These are phyloP conservation scores for Drosophila pseudotakahashii DNA, from an alignment of 2,888 invertebrate species.

Conservation along the genomic window DNA sequence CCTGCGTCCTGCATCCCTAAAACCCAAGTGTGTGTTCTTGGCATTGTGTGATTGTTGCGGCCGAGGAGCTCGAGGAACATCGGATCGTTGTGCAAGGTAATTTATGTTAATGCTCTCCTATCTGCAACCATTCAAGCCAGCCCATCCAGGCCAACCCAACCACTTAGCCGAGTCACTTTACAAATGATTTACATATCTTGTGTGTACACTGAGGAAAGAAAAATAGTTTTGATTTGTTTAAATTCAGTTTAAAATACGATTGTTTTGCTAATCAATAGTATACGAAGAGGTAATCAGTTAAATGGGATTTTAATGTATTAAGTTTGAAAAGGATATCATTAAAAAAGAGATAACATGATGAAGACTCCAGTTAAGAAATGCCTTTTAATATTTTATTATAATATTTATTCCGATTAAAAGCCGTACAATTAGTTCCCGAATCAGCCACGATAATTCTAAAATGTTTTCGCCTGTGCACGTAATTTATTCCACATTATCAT, in stretches of 20 bases:
- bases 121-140: constrained; percentile 53
- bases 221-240: too few species aligned
- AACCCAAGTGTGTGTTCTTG: constrained; percentile 30
- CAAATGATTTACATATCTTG: constrained; percentile 77
- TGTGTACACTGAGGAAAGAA: constrained; percentile 22
- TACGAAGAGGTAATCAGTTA: too few species aligned
- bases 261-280: too few species aligned
- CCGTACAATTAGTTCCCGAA: too few species aligned
- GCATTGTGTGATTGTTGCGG: constrained; percentile 51
- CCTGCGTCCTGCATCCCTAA: constrained; percentile 6
- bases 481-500: constrained; percentile 75
- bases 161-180: constrained; percentile 60
- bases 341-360: too few species aligned
- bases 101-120: constrained; percentile 76
- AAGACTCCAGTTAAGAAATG: too few species aligned
- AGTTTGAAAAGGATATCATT: too few species aligned
- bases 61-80: constrained; percentile 37
- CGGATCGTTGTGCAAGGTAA: constrained; percentile 70
- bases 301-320: too few species aligned
- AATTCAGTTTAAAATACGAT: too few species aligned
- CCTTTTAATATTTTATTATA: too few species aligned
- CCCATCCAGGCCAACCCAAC: constrained; percentile 37
- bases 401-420: too few species aligned
- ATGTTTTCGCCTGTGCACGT: constrained; percentile 40
- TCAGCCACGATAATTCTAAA: neutral